A percentile compares a stretch with the other conserved stretches of the same genome.
phyloP scores from a whole-genome alignment of 2,888 invertebrate species.

The Capitulum mitella region DNA sequence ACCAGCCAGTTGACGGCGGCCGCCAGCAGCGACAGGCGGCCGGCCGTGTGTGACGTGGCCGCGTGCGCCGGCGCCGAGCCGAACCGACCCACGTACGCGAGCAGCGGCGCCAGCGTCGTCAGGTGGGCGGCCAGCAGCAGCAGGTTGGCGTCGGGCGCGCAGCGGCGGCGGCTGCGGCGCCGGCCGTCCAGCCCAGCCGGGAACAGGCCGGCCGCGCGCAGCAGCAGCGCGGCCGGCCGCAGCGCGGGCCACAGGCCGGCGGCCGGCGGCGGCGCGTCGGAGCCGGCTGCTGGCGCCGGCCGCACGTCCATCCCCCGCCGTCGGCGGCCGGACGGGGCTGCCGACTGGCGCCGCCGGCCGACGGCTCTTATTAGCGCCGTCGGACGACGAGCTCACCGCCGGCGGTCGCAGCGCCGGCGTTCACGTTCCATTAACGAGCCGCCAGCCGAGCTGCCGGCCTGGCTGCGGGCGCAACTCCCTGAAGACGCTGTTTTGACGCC shows the following conservation, averaged over 20 bases:
- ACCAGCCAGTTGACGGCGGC: background rate
- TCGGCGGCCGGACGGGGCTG: no score
- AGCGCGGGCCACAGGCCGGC: background rate
- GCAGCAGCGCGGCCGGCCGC: background rate
- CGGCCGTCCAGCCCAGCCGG: background rate
- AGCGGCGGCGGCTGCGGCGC: background rate
- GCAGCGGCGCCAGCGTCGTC: background rate
- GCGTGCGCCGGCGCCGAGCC: background rate
- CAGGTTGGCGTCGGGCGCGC: background rate
- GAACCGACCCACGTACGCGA: background rate
- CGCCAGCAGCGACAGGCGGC: background rate
- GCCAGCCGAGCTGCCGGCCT: no score
- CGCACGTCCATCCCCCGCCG: no score
- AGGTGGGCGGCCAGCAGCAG: background rate
- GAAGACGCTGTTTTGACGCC: no score
- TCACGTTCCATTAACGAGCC: no score
- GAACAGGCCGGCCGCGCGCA: background rate
- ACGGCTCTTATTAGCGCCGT: no score
- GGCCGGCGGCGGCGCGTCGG: no score
- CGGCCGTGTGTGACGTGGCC: background rate
- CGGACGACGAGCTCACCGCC: no score
- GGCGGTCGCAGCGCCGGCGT: no score
- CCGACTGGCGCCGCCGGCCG: no score
- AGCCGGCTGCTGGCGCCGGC: no score
- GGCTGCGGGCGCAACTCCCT: no score